These are phyloP conservation scores for Tetraodon nigroviridis DNA, from an alignment of 2,113 vertebrate genomes.

Conservation along the genomic window DNA sequence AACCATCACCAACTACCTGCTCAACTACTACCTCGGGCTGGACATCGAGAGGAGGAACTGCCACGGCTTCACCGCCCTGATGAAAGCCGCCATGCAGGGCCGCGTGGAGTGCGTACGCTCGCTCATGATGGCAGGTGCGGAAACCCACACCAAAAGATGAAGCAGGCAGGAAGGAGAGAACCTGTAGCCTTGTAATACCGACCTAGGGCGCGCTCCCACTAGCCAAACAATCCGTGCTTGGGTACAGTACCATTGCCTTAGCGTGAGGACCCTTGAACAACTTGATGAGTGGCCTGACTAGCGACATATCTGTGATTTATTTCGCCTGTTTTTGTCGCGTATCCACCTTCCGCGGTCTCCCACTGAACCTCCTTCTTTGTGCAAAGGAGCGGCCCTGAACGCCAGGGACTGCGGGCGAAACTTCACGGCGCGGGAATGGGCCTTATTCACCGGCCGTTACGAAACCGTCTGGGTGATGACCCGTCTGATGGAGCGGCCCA, in stretches of 20 bases:
- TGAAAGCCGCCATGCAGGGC: conserved; percentile 96
- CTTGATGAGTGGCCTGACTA: no score
- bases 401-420: conserved; percentile 81
- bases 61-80: conserved; percentile 91
- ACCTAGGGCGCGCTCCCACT: no score
- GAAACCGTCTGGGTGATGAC: conserved; percentile 84
- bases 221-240: no score
- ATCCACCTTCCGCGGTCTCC: neutral
- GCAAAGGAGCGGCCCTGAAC: conserved; percentile 81
- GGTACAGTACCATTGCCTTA: no score
- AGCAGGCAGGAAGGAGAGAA: neutral
- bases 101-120: conserved; percentile 86
- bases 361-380: neutral
- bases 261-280: no score
- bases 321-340: neutral
- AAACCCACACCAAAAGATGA: neutral
- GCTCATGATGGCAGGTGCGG: conserved; percentile 88
- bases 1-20: conserved; percentile 88
- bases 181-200: no score
- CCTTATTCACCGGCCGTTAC: conserved; percentile 85
- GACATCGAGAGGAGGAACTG: conserved; percentile 89
- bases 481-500: conserved; percentile 82
- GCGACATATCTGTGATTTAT: neutral
- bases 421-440: conserved; percentile 89
- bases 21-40: conserved; percentile 89